Evolutionary conservation across 2,888 invertebrate species (phyloP).

Genomic region (Platerodrilus igneus): DNA sequence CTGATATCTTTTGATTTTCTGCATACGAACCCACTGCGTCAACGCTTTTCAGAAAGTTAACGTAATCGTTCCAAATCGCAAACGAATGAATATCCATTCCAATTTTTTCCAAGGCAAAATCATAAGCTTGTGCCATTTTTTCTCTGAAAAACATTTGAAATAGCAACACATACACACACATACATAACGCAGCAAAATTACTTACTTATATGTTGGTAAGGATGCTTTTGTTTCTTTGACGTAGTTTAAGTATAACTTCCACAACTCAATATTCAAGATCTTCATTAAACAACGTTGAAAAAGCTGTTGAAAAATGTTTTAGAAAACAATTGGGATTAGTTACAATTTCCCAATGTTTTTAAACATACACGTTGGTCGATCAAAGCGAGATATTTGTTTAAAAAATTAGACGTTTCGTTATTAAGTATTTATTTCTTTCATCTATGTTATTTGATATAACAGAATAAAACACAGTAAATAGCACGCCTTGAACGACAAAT

Average conservation of each 20-base stretch:
- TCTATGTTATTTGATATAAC: background rate
- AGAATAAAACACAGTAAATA: conserved; percentile 30
- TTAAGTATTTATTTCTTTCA: conserved; percentile 11
- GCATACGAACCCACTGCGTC: conserved; percentile 98
- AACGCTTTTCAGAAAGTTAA: conserved; percentile 90
- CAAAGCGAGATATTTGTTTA: conserved; percentile 31
- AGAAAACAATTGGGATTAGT: conserved; percentile 6
- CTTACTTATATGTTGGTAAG: conserved; percentile 88
- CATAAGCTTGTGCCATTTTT: conserved; percentile 99
- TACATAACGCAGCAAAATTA: conserved; percentile 31
- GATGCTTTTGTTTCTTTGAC: conserved; percentile 97
- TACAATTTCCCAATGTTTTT: no score
- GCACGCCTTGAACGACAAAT: conserved; percentile 36
- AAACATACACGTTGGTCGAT: conserved; percentile 33
- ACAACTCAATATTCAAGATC: conserved; percentile 97
- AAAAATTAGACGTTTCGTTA: conserved; percentile 29
- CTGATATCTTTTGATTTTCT: conserved; percentile 98
- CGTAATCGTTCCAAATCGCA: conserved; percentile 97
- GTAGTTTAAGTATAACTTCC: conserved; percentile 96
- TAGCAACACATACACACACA: background rate
- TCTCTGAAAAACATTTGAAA: conserved; percentile 62
- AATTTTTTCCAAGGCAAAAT: conserved; percentile 98
- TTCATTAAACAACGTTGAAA: conserved; percentile 98
- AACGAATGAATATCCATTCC: conserved; percentile 97
- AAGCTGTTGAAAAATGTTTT: conserved; percentile 59